Conservation (phyloP, 2,797 vertebrate species). For the Eulemur rubriventer region DNA sequence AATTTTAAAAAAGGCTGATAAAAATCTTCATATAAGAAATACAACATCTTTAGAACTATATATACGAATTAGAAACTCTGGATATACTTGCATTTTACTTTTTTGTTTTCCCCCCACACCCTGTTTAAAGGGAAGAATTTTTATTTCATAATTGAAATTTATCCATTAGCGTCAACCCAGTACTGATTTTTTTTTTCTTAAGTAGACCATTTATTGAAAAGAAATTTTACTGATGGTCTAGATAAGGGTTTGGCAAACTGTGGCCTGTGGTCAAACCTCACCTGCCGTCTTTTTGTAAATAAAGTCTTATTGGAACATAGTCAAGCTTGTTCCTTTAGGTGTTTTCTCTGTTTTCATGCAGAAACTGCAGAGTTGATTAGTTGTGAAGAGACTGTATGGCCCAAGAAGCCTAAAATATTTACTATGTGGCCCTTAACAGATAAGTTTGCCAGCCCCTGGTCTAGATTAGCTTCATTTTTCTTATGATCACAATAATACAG, state of each 20-base stretch:
- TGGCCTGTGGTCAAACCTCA: not conserved
- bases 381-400: not conserved
- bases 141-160: not conserved
- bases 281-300: not conserved
- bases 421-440: not conserved
- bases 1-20: not conserved
- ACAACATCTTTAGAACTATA: not conserved
- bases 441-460: not conserved
- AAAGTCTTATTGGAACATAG: not conserved
- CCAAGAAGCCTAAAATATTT: not conserved
- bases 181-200: not conserved
- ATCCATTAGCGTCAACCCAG: not conserved
- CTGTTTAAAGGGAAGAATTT: not conserved
- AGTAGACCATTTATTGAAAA: not conserved
- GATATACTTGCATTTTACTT: not conserved
- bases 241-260: not conserved
- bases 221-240: not conserved
- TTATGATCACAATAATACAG: not conserved
- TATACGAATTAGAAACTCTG: not conserved
- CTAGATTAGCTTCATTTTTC: not conserved
- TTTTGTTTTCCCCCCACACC: not conserved
- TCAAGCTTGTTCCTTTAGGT: not conserved
- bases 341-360: not conserved
- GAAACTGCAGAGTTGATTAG: not conserved
- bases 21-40: not conserved